A percentile compares a stretch with the other conserved stretches of the same genome.
phyloP scores from a whole-genome alignment of 2,113 vertebrate genomes.

The Myotis brandtii region DNA sequence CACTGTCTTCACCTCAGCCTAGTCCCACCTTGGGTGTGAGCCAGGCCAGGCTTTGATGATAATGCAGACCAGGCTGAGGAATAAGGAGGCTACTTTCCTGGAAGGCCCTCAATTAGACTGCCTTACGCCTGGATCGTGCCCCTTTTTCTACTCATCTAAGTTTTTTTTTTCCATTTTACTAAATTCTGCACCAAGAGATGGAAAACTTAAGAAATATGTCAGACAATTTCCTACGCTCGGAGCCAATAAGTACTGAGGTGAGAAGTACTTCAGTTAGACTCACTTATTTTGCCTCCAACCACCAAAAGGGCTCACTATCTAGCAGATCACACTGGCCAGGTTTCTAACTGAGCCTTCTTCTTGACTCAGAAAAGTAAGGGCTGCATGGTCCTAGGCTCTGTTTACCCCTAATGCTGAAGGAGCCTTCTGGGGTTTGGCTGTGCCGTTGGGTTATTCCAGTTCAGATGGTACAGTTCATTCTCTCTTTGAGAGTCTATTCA shows the following conservation, averaged over 20 bases:
- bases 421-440: not conserved
- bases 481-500: not conserved
- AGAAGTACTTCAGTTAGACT: not conserved
- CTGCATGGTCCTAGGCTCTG: not conserved
- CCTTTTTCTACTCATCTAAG: not conserved
- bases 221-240: not conserved
- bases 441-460: not conserved
- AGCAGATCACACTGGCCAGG: not conserved
- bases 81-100: not conserved
- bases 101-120: not conserved
- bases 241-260: not conserved
- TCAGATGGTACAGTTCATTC: rapidly evolving
- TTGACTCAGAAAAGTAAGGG: not conserved
- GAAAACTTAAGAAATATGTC: not conserved
- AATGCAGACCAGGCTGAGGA: not conserved
- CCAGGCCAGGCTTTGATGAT: not conserved
- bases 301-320: not conserved
- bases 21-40: not conserved
- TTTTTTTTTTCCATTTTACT: not conserved
- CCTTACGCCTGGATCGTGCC: not conserved
- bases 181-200: not conserved
- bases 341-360: not conserved
- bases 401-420: not conserved
- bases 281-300: not conserved
- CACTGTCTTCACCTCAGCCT: not conserved